These are phyloP conservation scores for Anhinga rufa DNA, from an alignment of 2,113 vertebrate species.

Conservation along the genomic window DNA sequence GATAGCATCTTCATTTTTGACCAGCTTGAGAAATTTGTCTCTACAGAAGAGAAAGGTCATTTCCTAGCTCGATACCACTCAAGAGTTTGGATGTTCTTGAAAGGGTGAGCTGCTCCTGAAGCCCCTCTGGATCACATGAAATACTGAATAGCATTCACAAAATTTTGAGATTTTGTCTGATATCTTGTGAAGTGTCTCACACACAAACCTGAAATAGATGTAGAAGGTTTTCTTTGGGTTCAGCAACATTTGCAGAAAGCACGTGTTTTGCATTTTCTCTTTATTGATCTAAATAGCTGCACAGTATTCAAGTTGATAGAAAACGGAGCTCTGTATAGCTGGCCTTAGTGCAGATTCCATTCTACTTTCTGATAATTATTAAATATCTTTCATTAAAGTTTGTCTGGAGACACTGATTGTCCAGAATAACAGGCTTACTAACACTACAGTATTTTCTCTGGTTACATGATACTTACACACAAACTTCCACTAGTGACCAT, in stretches of 20 bases:
- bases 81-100: background rate
- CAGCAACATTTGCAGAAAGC: background rate
- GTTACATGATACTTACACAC: background rate
- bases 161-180: background rate
- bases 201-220: background rate
- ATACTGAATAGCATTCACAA: background rate
- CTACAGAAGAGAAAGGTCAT: background rate
- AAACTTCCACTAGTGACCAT: background rate
- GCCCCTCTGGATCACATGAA: background rate
- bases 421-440: background rate
- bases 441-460: background rate
- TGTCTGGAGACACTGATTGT: background rate
- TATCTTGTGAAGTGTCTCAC: background rate
- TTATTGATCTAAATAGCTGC: background rate
- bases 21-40: background rate
- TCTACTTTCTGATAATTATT: background rate
- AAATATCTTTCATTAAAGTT: background rate
- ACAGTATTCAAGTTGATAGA: background rate
- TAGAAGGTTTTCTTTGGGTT: background rate
- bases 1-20: background rate
- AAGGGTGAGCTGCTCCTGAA: background rate
- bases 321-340: background rate
- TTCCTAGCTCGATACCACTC: background rate
- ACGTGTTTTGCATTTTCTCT: background rate
- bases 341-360: background rate